Percentiles rank a stretch among this genome's conserved stretches.
These are phyloP conservation scores for Ceratina australensis DNA, from an alignment of 1,140 invertebrate genomes.

Conservation along the genomic window DNA sequence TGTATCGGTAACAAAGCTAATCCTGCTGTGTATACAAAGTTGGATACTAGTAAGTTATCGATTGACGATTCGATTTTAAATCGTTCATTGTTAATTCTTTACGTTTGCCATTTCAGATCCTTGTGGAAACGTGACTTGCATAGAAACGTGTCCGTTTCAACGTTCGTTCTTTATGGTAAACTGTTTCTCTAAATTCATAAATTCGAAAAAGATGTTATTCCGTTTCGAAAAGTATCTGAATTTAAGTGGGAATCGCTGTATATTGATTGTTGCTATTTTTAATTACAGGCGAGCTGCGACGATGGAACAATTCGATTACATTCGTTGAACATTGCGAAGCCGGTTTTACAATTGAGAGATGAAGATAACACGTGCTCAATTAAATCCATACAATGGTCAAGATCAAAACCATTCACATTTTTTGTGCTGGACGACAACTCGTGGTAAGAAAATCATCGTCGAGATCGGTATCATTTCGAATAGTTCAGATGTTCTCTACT, in stretches of 20 bases:
- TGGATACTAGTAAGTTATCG: conserved; percentile 76
- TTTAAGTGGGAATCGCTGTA: background rate
- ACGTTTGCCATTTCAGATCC: conserved; percentile 63
- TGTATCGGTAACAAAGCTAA: conserved; percentile 77
- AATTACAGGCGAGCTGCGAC: conserved; percentile 78
- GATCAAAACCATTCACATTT: conserved; percentile 81
- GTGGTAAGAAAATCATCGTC: conserved; percentile 65
- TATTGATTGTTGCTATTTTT: background rate
- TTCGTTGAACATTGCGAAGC: conserved; percentile 75
- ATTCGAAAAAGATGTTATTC: too few species aligned
- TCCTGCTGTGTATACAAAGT: conserved; percentile 76
- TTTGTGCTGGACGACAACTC: conserved; percentile 81
- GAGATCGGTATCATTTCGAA: background rate
- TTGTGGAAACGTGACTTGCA: conserved; percentile 72
- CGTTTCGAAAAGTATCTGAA: too few species aligned
- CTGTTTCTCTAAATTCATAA: conserved; percentile 8
- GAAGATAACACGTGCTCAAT: conserved; percentile 72
- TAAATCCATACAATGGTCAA: conserved; percentile 81
- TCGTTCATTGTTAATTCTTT: conserved; percentile 10
- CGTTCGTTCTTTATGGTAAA: conserved; percentile 80
- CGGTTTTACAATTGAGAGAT: conserved; percentile 79
- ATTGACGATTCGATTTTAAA: conserved; percentile 24
- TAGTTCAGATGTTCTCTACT: background rate
- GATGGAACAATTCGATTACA: conserved; percentile 81
- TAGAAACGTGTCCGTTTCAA: conserved; percentile 81